Evolutionary conservation across 37 sponge, comb jelly and placozoan species (phyloP).

Genomic region (Beroe ovata): DNA sequence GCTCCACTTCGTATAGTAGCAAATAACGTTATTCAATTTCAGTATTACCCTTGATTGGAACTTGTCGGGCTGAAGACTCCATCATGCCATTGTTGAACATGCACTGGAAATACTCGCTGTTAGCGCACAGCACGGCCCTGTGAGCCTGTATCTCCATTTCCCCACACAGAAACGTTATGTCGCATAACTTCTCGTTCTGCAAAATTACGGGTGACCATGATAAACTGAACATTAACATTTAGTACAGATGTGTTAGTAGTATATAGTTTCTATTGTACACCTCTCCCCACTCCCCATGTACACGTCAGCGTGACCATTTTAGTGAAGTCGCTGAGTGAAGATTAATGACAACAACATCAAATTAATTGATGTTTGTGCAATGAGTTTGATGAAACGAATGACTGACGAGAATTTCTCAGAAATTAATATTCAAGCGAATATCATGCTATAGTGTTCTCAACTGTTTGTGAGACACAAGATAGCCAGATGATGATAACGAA

Average conservation of each 20-base stretch:
- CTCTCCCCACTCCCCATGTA: too few species aligned
- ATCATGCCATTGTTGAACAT: slow-evolving; percentile 59
- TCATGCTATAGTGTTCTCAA: too few species aligned
- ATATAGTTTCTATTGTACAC: too few species aligned
- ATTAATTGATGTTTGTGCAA: too few species aligned
- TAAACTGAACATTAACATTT: not conserved
- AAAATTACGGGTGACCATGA: not conserved
- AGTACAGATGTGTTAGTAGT: not conserved
- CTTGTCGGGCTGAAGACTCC: slow-evolving; percentile 12
- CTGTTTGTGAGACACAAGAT: too few species aligned
- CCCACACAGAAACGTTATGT: slow-evolving; percentile 39
- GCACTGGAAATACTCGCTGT: slow-evolving; percentile 18
- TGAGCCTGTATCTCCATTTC: not conserved
- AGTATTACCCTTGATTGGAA: slow-evolving; percentile 54
- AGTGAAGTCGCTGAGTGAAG: too few species aligned
- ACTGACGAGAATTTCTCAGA: not conserved
- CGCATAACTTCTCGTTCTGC: slow-evolving; percentile 41
- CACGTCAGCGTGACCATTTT: too few species aligned
- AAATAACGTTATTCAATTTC: too few species aligned
- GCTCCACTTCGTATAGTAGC: too few species aligned
- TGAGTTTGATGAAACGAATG: too few species aligned
- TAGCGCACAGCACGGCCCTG: slow-evolving; percentile 19
- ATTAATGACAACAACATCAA: too few species aligned
- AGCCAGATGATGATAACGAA: too few species aligned
- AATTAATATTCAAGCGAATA: not conserved